Base-by-base conservation (phyloP, 1,140 invertebrate species). In the Drosophila albomicans region DNA sequence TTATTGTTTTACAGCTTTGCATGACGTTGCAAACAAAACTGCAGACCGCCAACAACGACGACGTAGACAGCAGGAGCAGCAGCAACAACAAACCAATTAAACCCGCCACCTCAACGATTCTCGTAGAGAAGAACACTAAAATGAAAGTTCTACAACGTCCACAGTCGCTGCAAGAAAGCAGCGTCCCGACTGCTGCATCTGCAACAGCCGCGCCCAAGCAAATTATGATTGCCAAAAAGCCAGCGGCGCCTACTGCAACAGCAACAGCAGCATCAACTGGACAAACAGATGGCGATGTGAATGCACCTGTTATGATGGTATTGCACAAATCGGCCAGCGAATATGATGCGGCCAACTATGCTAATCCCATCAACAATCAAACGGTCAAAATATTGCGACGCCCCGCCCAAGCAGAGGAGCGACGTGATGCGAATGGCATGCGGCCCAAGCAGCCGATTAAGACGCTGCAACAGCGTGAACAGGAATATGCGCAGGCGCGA, bases 401-500 rank as follows among this genome's bases (percentile, higher is more conserved):
- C 79, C 96, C 97, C 56, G 94, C 93, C 5, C 92, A 93, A 78
- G 81, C 93, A 46, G 80, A 93, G 5, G 95, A 95, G 59, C 95
- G 96, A 77, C 93, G 81, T 15, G 96, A 95, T 91, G 70, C 75
- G 5, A 91, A 87, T 54, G 90, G 79, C 15, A 71, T 91, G 41
- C 78, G 82, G 11, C 94, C 94, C 51, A 94, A 94, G 74, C 95
- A 96, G 86, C 97, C 96, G 41, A 95, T 96, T 45, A 97, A 97
- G 93, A 97, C 96, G 51, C 93, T 98, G 7, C 95, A 97, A 93
- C 97, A 97, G 94, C 94, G 97, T 82, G 96, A 97, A 93, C 96
- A 96, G 82, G 97, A 97, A 91, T 98, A 98, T 93, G 97, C 97
- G 1, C 95, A 97, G 92, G 97, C 97, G 20, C 94, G 97, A 62